Evolutionary conservation across 2,888 invertebrate genomes (phyloP), one percentile per base, ranked within the genome.

Genomic region (Eudemis profundana): DNA sequence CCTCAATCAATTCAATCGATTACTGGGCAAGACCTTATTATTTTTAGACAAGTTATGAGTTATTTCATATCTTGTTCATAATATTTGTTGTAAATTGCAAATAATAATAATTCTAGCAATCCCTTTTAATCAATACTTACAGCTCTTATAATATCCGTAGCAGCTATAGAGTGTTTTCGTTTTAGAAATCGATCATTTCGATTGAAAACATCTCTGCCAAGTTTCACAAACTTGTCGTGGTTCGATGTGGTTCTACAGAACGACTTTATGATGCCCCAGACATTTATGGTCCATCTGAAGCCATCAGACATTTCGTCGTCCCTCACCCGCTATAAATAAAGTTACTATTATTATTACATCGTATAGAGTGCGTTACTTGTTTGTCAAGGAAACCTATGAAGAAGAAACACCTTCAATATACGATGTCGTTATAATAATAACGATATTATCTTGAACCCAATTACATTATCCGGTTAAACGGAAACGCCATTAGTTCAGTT

Each of bases 391-490:
- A 42, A 42, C 17, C 19, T 42, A 19, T 0, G 19, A 42, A 38
- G 38, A 38, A 38, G 19, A 10, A 4, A 42, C 42, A 10, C 10
- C 8, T 4, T 33, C 33, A 33, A 33, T 33, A 10, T 8, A 8
- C 10, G 33, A 8, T n/a, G n/a, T n/a, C n/a, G n/a, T n/a, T n/a
- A n/a, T n/a, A n/a, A n/a, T n/a, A n/a, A n/a, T n/a, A n/a, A n/a
- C n/a, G n/a, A n/a, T 40, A 40, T 42, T n/a, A 3, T 46, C 21
- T n/a, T 36, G 15, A 33, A 46, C 38, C 47, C 47, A 59, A 47
- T 59, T 59, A 47, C 59, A 59, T 59, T 59, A 59, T 59, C 47
- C 47, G 47, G 36, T 47, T 47, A 59, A 38, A 47, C 21, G 47
- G 59, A 47, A 59, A 59, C 23, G 36, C 47, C 47, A 49, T 59